A percentile compares a stretch with the other conserved stretches of the same genome.
These are phyloP conservation scores for Epinephelus fuscoguttatus DNA, from an alignment of 2,113 vertebrate species.

Conservation along the genomic window DNA sequence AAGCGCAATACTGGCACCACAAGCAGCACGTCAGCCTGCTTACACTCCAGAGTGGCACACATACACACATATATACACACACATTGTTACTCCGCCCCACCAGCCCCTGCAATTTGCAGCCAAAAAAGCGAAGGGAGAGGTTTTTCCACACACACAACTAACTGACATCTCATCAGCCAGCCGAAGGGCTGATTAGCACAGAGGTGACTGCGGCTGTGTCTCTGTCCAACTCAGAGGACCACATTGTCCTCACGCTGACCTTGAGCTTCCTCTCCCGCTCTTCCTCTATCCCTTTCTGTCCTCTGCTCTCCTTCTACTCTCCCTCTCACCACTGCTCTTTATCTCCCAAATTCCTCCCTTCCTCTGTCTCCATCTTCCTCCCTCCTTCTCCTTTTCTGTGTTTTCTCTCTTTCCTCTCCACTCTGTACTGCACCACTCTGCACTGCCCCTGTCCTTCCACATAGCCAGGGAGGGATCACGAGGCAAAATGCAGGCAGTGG, in stretches of 20 bases:
- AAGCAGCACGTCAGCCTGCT: constrained; percentile 76
- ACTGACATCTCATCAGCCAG: constrained; percentile 81
- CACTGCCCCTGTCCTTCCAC: constrained; percentile 78
- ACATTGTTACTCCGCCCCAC: constrained; percentile 64
- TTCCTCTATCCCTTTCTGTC: constrained; percentile 15
- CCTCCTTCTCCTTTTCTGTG: constrained; percentile 14
- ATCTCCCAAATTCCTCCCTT: constrained; percentile 44
- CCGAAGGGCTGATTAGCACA: constrained; percentile 79
- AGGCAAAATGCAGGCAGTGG: constrained; percentile 80
- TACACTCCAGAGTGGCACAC: constrained; percentile 75
- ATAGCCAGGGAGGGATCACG: constrained; percentile 76
- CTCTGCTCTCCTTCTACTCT: constrained; percentile 25
- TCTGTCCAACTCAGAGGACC: constrained; percentile 70
- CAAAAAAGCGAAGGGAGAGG: constrained; percentile 76
- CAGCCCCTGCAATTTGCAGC: constrained; percentile 76
- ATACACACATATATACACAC: constrained; percentile 52
- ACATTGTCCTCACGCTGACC: constrained; percentile 82
- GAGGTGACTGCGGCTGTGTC: constrained; percentile 80
- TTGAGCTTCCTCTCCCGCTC: constrained; percentile 63
- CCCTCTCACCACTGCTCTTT: constrained; percentile 43
- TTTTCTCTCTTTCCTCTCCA: constrained; percentile 50
- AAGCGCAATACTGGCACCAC: constrained; percentile 77
- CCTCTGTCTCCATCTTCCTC: constrained; percentile 39
- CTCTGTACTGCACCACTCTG: constrained; percentile 77
- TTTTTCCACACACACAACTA: constrained; percentile 55